Evolutionary conservation across 2,888 invertebrate genomes (phyloP), one percentile per base, ranked within the genome.

Genomic region (Clusia tigrina): DNA sequence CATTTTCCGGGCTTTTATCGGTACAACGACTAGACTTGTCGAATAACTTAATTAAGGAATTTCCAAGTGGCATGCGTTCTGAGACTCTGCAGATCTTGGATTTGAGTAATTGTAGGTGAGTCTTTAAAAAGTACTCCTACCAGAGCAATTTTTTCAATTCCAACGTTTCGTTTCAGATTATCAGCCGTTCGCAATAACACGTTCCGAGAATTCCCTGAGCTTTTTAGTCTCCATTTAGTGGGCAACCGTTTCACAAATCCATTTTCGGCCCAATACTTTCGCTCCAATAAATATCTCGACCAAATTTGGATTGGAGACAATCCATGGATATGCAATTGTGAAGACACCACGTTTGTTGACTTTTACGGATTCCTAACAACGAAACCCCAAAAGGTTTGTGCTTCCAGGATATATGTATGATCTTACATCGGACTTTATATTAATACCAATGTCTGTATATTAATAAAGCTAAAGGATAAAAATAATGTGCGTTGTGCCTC

Each of bases 281-380:
- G 85, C 0, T 84, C 85, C 1, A 90, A 89, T 78, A 83, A 85
- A 10, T 87, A 86, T 67, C 81, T 90, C 52, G 85, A 86, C 64
- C 84, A 85, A 59, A 79, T 92, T n/a, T 85, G 87, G 74, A 77
- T 92, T 53, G 86, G 86, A 17, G 91, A 92, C 73, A 93, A 93
- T 79, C 89, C 90, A 69, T 93, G 92, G 92, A 85, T 89, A 64
- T 93, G 93, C 77, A 89, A 91, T 67, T 93, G 93, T 73, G 70
- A 79, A n/a, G 87, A 87, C 67, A 70, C 73, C 0, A 85, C 87
- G 22, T 87, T 92, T 78, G 85, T 86, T 60, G 85, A 87, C 10
- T 88, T 90, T 73, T 91, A 87, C 70, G 85, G 87, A 64, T 91
- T 84, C 76, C 74, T 91, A 15, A 88, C 86, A 1, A 78, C 86